phyloP scores from a whole-genome alignment of 2,113 vertebrate genomes.

The Apteryx owenii region DNA sequence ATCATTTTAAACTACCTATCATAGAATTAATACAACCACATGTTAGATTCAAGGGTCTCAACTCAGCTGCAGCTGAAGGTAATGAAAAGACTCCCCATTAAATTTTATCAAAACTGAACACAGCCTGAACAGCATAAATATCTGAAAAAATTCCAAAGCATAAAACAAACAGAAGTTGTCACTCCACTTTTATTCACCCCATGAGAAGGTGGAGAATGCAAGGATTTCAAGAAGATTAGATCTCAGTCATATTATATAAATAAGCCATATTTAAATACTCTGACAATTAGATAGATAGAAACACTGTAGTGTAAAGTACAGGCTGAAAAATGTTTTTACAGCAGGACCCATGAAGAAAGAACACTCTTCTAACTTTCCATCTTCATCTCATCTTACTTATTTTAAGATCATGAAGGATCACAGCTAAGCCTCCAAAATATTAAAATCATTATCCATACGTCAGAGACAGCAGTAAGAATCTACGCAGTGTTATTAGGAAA shows the following conservation, averaged over 20 bases:
- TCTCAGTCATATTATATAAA: neutral
- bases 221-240: neutral
- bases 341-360: neutral
- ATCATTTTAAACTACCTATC: neutral
- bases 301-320: neutral
- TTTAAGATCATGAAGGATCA: neutral
- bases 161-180: neutral
- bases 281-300: neutral
- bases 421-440: neutral
- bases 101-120: neutral
- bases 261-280: neutral
- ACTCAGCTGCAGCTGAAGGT: neutral
- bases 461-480: neutral
- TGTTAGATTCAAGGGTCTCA: neutral
- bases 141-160: neutral
- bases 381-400: neutral
- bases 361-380: neutral
- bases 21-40: neutral
- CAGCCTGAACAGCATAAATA: neutral
- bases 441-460: neutral
- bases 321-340: neutral
- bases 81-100: neutral
- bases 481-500: neutral
- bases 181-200: fast-evolving
- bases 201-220: neutral